These are phyloP conservation scores for Caenorhabditis briggsae DNA, from an alignment of 1,140 invertebrate genomes.

Conservation along the genomic window DNA sequence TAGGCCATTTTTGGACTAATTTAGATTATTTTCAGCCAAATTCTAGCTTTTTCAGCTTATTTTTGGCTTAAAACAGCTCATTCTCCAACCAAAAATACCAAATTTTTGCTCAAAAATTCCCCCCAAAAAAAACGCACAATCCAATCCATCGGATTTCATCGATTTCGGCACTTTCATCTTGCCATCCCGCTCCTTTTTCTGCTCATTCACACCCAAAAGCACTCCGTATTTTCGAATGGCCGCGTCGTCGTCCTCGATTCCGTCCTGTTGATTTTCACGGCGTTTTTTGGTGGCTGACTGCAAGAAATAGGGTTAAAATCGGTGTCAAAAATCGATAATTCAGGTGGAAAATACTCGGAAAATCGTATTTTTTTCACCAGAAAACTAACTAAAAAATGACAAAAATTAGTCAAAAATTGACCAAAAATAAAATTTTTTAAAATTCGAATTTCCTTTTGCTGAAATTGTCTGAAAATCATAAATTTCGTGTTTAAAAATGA, in stretches of 20 bases:
- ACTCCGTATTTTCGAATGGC: conserved; percentile 51
- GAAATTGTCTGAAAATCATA: too few species aligned
- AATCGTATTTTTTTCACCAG: too few species aligned
- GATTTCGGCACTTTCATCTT: conserved; percentile 55
- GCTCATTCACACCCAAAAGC: conserved; percentile 51
- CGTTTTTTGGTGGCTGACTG: conserved; percentile 30
- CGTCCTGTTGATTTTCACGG: not conserved
- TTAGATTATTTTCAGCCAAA: too few species aligned
- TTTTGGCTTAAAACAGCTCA: too few species aligned
- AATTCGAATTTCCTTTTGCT: too few species aligned
- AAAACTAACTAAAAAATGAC: too few species aligned
- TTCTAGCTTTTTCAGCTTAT: too few species aligned
- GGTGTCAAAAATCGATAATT: not conserved
- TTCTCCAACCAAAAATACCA: not conserved
- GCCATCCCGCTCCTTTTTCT: conserved; percentile 48
- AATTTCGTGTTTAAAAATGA: too few species aligned
- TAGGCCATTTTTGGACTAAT: too few species aligned
- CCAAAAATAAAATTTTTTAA: too few species aligned
- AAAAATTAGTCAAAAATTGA: too few species aligned
- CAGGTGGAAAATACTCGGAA: not conserved
- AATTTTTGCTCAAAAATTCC: too few species aligned
- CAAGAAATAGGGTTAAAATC: not conserved
- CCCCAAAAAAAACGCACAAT: conserved; percentile 37
- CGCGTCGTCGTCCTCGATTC: conserved; percentile 48
- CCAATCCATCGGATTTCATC: conserved; percentile 55